Conservation (phyloP, 2,888 invertebrate species). For the Rhopalosiphum nymphaeae region DNA sequence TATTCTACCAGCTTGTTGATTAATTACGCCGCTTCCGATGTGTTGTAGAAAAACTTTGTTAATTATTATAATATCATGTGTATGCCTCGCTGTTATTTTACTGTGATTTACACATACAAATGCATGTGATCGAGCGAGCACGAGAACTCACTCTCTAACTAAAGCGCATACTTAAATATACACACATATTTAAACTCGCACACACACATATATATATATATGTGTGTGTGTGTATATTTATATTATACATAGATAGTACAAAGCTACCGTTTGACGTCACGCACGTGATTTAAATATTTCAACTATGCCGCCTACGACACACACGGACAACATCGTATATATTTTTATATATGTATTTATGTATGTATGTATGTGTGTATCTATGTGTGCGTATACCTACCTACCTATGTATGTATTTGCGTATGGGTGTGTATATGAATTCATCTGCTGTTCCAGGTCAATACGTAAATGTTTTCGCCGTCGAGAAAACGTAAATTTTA, state of each 20-base stretch:
- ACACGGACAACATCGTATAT: neutral
- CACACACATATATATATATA: neutral
- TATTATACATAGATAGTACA: neutral
- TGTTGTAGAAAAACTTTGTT: constrained; percentile 3
- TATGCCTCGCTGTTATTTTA: neutral
- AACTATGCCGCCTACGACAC: neutral
- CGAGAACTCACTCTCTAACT: neutral
- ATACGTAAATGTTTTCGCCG: constrained; percentile 24
- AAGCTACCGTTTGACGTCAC: constrained; percentile 21
- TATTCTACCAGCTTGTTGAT: neutral
- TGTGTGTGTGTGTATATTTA: neutral
- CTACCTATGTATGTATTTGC: neutral
- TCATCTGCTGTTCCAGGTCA: constrained; percentile 1
- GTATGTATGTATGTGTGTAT: neutral
- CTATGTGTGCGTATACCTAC: neutral
- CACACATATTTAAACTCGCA: neutral
- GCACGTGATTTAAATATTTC: constrained; percentile 50
- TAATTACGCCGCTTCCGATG: neutral
- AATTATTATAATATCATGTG: neutral
- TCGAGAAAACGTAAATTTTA: constrained; percentile 23
- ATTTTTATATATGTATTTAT: neutral
- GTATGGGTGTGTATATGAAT: neutral
- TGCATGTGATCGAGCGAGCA: neutral
- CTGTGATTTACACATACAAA: constrained; percentile 1
- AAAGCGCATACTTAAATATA: neutral